Percentiles rank a stretch among this genome's conserved stretches.
Conservation (phyloP, 2,113 vertebrate species). For the Panurus biarmicus region DNA sequence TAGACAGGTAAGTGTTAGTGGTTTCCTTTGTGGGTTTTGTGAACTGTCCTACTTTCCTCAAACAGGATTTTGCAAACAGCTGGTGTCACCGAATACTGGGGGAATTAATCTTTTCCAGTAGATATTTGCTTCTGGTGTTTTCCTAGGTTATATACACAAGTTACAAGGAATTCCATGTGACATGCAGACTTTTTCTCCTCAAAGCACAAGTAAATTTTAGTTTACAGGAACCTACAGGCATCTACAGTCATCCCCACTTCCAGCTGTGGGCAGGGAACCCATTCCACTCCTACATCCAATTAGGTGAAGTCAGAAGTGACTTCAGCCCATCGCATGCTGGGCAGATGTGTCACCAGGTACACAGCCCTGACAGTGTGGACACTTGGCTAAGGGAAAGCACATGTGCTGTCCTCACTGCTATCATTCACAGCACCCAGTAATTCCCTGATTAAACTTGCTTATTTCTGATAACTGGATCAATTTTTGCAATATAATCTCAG, state of each 20-base stretch:
- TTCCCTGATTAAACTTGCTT: not conserved
- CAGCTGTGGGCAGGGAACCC: not conserved
- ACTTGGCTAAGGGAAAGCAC: not conserved
- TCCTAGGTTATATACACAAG: not conserved
- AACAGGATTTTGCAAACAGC: slow-evolving; percentile 35
- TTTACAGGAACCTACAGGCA: not conserved
- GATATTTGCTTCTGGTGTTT: not conserved
- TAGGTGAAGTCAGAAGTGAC: not conserved
- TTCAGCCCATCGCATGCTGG: not conserved
- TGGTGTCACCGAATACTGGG: slow-evolving; percentile 13
- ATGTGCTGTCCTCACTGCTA: not conserved
- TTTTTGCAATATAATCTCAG: not conserved
- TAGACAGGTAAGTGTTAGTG: not conserved
- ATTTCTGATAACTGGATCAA: not conserved
- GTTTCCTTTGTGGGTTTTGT: not conserved
- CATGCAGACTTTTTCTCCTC: not conserved
- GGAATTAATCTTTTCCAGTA: slow-evolving; percentile 32
- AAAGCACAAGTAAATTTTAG: not conserved
- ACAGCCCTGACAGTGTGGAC: not conserved
- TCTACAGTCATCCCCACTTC: not conserved
- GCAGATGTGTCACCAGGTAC: not conserved
- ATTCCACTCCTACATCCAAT: not conserved
- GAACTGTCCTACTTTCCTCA: slow-evolving; percentile 51
- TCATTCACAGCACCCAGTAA: not conserved
- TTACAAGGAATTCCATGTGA: not conserved